Evolutionary conservation across 2,797 vertebrate genomes (phyloP).

Genomic region (Rhynchonycteris naso): DNA sequence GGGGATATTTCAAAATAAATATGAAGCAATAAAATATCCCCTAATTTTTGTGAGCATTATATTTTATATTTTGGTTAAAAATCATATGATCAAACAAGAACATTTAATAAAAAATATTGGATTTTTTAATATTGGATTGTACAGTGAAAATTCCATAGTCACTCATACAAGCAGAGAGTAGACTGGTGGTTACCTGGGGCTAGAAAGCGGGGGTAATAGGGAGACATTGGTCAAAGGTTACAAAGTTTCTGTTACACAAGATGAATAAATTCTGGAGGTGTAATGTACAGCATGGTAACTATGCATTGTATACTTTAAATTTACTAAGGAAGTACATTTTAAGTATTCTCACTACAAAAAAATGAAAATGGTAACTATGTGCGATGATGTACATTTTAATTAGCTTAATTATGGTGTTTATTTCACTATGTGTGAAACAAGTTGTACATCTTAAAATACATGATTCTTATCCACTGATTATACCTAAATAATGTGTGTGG

Average conservation of each 20-base stretch:
- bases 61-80: slow-evolving; percentile 3
- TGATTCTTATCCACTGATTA: not conserved
- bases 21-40: too few species aligned
- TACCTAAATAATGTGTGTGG: not conserved
- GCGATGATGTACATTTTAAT: not conserved
- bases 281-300: not conserved
- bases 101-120: not conserved
- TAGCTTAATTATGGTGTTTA: not conserved
- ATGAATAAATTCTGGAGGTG: not conserved
- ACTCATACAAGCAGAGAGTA: not conserved
- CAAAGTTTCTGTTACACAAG: not conserved
- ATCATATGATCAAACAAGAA: not conserved
- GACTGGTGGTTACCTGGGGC: not conserved
- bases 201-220: not conserved
- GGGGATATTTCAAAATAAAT: too few species aligned
- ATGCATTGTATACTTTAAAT: not conserved
- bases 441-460: not conserved
- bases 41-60: too few species aligned
- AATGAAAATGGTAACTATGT: not conserved
- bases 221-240: not conserved
- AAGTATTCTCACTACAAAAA: not conserved
- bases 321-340: not conserved
- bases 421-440: not conserved
- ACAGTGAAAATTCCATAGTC: not conserved
- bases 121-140: not conserved